Evolutionary conservation across 2,113 vertebrate species (phyloP).

Genomic region (Ptyas mucosa): DNA sequence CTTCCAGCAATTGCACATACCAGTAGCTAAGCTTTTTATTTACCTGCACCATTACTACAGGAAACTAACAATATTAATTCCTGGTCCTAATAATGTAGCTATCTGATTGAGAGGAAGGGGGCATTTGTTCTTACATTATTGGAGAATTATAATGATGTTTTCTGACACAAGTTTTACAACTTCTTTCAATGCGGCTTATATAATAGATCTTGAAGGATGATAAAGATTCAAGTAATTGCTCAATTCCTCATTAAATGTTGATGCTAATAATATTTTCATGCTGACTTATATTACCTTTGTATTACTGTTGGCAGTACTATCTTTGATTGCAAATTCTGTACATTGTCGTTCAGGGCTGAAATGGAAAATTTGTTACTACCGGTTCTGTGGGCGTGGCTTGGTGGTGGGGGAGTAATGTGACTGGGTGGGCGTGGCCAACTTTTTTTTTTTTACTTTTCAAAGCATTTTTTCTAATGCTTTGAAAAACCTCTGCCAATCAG

Average conservation of each 20-base stretch:
- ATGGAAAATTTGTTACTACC: too few relatives aligned
- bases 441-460: too few relatives aligned
- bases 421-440: too few relatives aligned
- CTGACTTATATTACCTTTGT: not conserved
- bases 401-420: too few relatives aligned
- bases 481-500: too few relatives aligned
- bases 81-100: not conserved
- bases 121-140: not conserved
- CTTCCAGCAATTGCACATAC: not conserved
- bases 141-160: not conserved
- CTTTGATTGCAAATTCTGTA: not conserved
- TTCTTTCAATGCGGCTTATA: not conserved
- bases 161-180: not conserved
- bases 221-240: not conserved
- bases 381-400: too few relatives aligned
- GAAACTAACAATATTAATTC: not conserved
- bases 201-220: not conserved
- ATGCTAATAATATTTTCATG: not conserved
- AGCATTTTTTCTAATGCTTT: too few relatives aligned
- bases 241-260: not conserved
- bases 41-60: not conserved
- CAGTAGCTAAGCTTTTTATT: not conserved
- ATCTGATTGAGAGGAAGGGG: not conserved
- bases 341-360: too few relatives aligned
- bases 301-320: not conserved